These are phyloP conservation scores for Gymnothorax reevesii DNA, from an alignment of 2,797 vertebrate genomes.

Conservation along the genomic window DNA sequence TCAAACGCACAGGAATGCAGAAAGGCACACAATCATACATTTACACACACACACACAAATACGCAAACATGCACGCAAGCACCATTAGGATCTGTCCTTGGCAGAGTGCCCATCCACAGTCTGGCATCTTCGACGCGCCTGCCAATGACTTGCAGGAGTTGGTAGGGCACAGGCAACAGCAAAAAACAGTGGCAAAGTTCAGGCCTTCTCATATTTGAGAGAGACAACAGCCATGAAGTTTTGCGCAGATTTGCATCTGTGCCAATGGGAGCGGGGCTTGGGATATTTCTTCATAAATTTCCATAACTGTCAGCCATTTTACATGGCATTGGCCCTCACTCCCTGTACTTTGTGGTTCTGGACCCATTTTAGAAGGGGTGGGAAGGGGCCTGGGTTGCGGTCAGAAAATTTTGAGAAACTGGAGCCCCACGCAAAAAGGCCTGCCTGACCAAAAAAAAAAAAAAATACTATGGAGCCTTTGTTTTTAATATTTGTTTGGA, in stretches of 20 bases:
- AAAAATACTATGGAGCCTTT: slow-evolving; percentile 25
- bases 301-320: slow-evolving; percentile 47
- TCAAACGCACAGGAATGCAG: neutral
- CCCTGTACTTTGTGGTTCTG: slow-evolving; percentile 51
- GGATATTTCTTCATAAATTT: slow-evolving; percentile 48
- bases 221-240: slow-evolving; percentile 23
- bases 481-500: slow-evolving; percentile 22
- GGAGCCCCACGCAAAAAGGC: slow-evolving; percentile 25
- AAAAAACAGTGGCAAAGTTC: neutral
- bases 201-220: slow-evolving; percentile 6
- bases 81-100: slow-evolving; percentile 45
- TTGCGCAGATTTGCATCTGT: slow-evolving; percentile 11
- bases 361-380: slow-evolving; percentile 40
- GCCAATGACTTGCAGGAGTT: slow-evolving; percentile 2
- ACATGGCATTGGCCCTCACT: slow-evolving; percentile 54
- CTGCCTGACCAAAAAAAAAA: slow-evolving; percentile 9
- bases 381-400: slow-evolving; percentile 40
- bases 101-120: neutral
- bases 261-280: neutral
- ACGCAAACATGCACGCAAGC: neutral
- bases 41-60: neutral
- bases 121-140: slow-evolving; percentile 11
- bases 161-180: neutral
- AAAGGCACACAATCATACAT: neutral
- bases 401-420: slow-evolving; percentile 30